A percentile compares a stretch with the other conserved stretches of the same genome.
phyloP scores from a whole-genome alignment of 92 coral and sea anemone species.

The Blastomussa wellsi region DNA sequence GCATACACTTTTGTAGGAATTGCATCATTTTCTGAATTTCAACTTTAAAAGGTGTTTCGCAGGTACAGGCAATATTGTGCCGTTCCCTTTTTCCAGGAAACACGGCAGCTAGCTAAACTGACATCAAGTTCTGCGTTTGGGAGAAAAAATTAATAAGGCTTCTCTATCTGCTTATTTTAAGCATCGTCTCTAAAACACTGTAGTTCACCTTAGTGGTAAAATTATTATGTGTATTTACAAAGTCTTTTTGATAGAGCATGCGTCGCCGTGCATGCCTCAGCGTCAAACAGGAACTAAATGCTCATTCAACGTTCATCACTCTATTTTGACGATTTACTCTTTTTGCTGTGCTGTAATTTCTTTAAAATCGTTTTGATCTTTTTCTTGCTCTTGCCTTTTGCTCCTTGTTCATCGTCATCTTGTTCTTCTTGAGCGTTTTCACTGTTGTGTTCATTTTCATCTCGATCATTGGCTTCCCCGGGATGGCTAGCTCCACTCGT shows the following conservation, averaged over 20 bases:
- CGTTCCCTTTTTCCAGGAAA: too few relatives aligned
- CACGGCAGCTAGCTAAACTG: background rate
- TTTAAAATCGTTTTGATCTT: conserved; percentile 76
- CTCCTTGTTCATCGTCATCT: conserved; percentile 33
- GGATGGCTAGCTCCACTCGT: conserved; percentile 52
- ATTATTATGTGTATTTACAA: too few relatives aligned
- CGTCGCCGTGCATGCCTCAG: background rate
- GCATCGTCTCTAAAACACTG: background rate
- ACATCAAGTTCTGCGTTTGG: background rate
- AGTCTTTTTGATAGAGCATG: too few relatives aligned
- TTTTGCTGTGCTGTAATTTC: conserved; percentile 51
- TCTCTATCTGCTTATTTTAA: background rate
- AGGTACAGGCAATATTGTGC: background rate
- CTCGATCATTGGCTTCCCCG: conserved; percentile 16
- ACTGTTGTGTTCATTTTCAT: conserved; percentile 32
- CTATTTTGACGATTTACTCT: conserved; percentile 37
- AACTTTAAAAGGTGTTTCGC: background rate
- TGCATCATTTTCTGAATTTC: background rate
- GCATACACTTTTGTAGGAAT: background rate
- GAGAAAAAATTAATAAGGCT: background rate
- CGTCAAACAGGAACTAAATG: background rate
- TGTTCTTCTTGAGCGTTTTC: conserved; percentile 43
- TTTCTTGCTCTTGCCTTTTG: conserved; percentile 57
- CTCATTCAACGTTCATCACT: background rate
- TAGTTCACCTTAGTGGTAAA: too few relatives aligned